Conservation (phyloP, 2,797 vertebrate species). For the Borostomias antarcticus region DNA sequence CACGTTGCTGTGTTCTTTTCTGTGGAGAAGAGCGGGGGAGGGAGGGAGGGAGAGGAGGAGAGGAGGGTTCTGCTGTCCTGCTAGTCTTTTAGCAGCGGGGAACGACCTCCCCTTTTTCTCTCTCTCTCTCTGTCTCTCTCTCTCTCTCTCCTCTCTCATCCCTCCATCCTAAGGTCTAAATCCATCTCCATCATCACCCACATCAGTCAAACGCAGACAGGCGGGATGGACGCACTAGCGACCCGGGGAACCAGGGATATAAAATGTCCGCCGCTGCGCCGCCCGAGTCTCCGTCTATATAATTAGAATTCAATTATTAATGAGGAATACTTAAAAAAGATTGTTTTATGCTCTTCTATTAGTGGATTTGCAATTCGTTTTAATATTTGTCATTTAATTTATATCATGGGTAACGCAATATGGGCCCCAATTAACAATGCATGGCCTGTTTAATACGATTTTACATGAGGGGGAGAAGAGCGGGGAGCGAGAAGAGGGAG, state of each 20-base stretch:
- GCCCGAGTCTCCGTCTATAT: conserved; percentile 77
- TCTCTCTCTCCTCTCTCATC: conserved; percentile 1
- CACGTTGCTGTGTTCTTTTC: conserved; percentile 24
- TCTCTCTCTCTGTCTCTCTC: not conserved
- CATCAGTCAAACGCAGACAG: conserved; percentile 53
- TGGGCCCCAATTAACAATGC: conserved; percentile 89
- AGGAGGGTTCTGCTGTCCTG: not conserved
- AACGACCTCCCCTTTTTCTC: not conserved
- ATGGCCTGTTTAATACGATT: conserved; percentile 88
- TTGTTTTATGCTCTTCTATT: conserved; percentile 91
- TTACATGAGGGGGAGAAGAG: conserved; percentile 85
- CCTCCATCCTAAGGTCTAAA: conserved; percentile 32
- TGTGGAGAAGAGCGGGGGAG: conserved; percentile 12
- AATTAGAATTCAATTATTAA: conserved; percentile 95
- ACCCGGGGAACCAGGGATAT: conserved; percentile 71
- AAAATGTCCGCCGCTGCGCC: conserved; percentile 72
- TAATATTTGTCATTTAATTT: conserved; percentile 92
- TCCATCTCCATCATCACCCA: conserved; percentile 58
- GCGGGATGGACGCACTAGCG: too few species aligned
- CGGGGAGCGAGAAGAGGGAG: conserved; percentile 75
- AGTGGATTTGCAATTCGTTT: conserved; percentile 91
- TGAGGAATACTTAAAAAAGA: conserved; percentile 88
- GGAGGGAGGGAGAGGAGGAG: not conserved
- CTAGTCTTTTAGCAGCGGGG: not conserved
- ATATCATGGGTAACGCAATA: conserved; percentile 90